Conservation (phyloP, 2,797 vertebrate genomes). For the Peromyscus melanophrys region DNA sequence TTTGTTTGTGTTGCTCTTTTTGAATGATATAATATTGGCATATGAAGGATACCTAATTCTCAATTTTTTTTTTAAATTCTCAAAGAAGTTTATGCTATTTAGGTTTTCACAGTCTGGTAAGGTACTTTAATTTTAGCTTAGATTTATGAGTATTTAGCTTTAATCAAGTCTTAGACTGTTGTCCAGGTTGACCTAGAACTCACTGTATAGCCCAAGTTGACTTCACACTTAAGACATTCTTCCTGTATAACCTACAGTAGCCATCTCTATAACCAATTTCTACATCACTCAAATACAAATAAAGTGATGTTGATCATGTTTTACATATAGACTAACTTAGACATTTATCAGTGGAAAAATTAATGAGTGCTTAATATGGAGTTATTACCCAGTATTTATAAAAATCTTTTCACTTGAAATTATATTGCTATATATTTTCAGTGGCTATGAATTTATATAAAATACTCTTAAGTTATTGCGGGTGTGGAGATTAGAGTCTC, state of each 20-base stretch:
- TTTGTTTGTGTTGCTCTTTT: conserved; percentile 24
- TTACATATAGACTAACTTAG: neutral
- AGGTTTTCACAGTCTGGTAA: neutral
- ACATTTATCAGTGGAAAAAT: neutral
- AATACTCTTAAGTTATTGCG: neutral
- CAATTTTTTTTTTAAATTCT: neutral
- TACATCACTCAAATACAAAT: neutral
- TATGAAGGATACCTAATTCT: neutral
- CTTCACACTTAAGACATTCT: neutral
- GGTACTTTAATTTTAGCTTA: conserved; percentile 22
- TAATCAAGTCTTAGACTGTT: neutral
- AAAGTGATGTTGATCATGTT: neutral
- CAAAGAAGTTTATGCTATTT: neutral
- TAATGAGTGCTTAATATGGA: neutral
- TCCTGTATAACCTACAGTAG: neutral
- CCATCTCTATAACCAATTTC: neutral
- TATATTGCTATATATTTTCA: conserved; percentile 22
- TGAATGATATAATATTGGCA: conserved; percentile 28
- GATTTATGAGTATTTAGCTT: conserved; percentile 9
- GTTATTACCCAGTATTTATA: neutral
- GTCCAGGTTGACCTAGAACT: neutral
- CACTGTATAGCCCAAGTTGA: neutral
- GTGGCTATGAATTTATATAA: neutral
- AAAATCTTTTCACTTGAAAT: conserved; percentile 31
- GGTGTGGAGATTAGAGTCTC: neutral